Percentiles rank a stretch among this genome's conserved stretches.
These are phyloP conservation scores for Fabriciana adippe DNA, from an alignment of 2,888 invertebrate species.

Conservation along the genomic window DNA sequence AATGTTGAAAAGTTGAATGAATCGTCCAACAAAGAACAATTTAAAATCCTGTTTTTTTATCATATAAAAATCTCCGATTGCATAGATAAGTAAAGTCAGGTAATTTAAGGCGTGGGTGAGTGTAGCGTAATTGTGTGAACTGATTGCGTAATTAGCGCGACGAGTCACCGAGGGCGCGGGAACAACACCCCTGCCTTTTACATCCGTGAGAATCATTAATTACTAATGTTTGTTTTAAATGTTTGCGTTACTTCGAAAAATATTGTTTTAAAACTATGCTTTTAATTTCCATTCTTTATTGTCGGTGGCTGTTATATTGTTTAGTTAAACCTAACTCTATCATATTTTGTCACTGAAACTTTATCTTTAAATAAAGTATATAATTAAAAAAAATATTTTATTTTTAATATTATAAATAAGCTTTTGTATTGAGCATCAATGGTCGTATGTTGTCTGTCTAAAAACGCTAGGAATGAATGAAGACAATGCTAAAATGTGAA, in stretches of 20 bases:
- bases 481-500: neutral
- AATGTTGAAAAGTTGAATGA: too few species aligned
- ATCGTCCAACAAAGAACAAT: too few species aligned
- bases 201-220: conserved; percentile 77
- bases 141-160: conserved; percentile 78
- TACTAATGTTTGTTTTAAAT: conserved; percentile 53
- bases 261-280: neutral
- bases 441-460: too few species aligned
- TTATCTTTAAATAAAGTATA: too few species aligned
- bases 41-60: neutral
- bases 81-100: conserved; percentile 38
- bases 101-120: conserved; percentile 37
- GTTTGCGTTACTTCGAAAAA: conserved; percentile 29
- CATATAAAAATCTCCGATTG: conserved; percentile 12
- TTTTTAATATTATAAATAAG: too few species aligned
- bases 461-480: too few species aligned
- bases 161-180: conserved; percentile 75
- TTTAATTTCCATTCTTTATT: neutral
- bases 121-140: conserved; percentile 76
- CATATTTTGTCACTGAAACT: too few species aligned
- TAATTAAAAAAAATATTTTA: too few species aligned
- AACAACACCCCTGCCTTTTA: conserved; percentile 66
- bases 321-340: too few species aligned
- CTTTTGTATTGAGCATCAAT: too few species aligned
- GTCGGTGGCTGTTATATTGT: too few species aligned